Evolutionary conservation across 2,888 invertebrate genomes (phyloP), one percentile per base, ranked within the genome.

Genomic region (Campaea margaritaria): DNA sequence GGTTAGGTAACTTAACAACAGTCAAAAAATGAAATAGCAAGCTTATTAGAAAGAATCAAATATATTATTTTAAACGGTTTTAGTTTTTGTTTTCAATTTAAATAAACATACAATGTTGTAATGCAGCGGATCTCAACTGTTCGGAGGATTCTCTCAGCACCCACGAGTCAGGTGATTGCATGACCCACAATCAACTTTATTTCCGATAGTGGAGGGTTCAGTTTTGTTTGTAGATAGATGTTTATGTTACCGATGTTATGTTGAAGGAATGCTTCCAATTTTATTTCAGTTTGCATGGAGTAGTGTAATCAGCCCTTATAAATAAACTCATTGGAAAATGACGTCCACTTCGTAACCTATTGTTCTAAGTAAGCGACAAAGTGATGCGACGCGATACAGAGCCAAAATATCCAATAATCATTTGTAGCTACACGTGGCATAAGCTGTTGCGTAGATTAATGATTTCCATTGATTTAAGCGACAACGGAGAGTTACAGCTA

Each of bases 81-180:
- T 34, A 34, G 2, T 8, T 34, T 34, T 10, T 34, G 34, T 3
- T 36, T 21, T 11, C 21, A 9, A 45, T 41, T 47, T 13, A 38
- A 53, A 52, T 52, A 39, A 66, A 58, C 50, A 43, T 44, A 31
- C 43, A 10, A 28, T 83, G 70, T 87, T 86, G 70, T 73, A 81
- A 90, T 69, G 86, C 91, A 96, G 96, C 96, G 87, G 96, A 96
- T 92, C 95, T 95, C 89, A 96, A 95, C 94, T 96, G 95, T 87
- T 96, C 96, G 79, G 95, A 95, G 93, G 96, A 96, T 89, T 96
- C 96, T 75, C 94, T 96, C 89, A 95, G 95, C 91, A 95, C 95
- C 72, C 95, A 95, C 91, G 96, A 96, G 93, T 95, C 96, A 96
- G 96, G 96, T 96, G 95, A 91, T 78, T 88, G 91, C 90, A 91